Conservation (phyloP, 1,140 invertebrate genomes). For the Chrysoperla carnea region DNA sequence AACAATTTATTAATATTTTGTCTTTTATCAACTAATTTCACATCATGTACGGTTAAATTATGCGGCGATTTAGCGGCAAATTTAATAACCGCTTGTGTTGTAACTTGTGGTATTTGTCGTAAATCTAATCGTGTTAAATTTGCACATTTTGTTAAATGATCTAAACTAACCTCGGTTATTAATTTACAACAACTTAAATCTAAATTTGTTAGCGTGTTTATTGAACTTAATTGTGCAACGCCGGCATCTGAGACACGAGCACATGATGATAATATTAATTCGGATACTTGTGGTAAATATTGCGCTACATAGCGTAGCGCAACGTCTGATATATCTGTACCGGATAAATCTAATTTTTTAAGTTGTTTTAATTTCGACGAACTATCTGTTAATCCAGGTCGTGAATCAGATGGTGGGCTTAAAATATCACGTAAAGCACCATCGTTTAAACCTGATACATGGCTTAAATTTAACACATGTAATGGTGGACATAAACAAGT, state of each 20-base stretch:
- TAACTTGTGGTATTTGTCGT: constrained; percentile 56
- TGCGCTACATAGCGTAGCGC: constrained; percentile 64
- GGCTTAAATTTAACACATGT: constrained; percentile 60
- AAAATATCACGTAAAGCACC: constrained; percentile 62
- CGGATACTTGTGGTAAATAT: constrained; percentile 50
- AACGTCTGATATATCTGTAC: constrained; percentile 78
- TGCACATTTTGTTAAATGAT: constrained; percentile 52
- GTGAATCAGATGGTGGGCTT: constrained; percentile 66
- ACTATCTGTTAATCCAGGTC: constrained; percentile 66
- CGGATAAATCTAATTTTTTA: constrained; percentile 54
- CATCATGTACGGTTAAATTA: constrained; percentile 54
- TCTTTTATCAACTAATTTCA: constrained; percentile 46
- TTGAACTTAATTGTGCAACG: constrained; percentile 61
- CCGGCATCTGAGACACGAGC: constrained; percentile 74
- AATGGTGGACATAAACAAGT: constrained; percentile 70
- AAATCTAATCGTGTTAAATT: constrained; percentile 47
- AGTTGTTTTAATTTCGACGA: constrained; percentile 64
- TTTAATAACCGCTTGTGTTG: constrained; percentile 57
- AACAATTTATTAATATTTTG: constrained; percentile 10
- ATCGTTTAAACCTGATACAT: constrained; percentile 66
- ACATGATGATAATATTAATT: constrained; percentile 69
- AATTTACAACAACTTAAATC: constrained; percentile 67
- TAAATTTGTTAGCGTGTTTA: constrained; percentile 36
- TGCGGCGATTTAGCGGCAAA: constrained; percentile 59
- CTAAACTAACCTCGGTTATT: constrained; percentile 63